Evolutionary conservation across 2,113 vertebrate species (phyloP).

Genomic region (Tetrao urogallus): DNA sequence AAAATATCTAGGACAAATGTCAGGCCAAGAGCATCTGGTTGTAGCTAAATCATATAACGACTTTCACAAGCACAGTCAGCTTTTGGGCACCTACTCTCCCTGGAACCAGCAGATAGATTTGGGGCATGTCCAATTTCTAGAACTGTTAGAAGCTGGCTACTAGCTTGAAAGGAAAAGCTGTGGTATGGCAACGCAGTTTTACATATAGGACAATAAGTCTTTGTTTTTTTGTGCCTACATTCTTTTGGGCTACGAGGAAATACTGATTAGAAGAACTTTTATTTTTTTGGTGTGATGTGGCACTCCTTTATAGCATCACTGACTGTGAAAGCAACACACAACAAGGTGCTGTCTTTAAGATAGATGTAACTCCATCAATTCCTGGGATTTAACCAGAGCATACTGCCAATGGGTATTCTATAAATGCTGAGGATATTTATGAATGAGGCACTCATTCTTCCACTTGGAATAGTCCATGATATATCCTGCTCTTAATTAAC

Average conservation of each 20-base stretch:
- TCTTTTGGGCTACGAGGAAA: not conserved
- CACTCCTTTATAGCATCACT: not conserved
- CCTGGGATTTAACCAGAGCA: not conserved
- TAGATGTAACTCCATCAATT: not conserved
- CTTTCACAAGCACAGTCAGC: not conserved
- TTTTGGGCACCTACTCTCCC: not conserved
- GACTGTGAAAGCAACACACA: not conserved
- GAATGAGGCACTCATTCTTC: not conserved
- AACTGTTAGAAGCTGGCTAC: not conserved
- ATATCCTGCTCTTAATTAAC: not conserved
- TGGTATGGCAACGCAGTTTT: not conserved
- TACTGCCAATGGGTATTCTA: not conserved
- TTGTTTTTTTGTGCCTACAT: not conserved
- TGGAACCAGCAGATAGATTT: not conserved
- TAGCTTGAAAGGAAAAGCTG: not conserved
- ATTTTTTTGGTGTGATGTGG: not conserved
- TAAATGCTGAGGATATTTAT: not conserved
- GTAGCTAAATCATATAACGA: not conserved
- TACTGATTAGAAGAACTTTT: not conserved
- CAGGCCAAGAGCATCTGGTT: conserved; percentile 25
- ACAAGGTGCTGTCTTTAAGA: not conserved
- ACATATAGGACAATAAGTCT: not conserved
- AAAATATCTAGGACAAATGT: conserved; percentile 18
- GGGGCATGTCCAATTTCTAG: not conserved
- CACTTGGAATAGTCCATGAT: not conserved